Conservation (phyloP, 2,113 vertebrate species). For the Mormyrus iriodes region DNA sequence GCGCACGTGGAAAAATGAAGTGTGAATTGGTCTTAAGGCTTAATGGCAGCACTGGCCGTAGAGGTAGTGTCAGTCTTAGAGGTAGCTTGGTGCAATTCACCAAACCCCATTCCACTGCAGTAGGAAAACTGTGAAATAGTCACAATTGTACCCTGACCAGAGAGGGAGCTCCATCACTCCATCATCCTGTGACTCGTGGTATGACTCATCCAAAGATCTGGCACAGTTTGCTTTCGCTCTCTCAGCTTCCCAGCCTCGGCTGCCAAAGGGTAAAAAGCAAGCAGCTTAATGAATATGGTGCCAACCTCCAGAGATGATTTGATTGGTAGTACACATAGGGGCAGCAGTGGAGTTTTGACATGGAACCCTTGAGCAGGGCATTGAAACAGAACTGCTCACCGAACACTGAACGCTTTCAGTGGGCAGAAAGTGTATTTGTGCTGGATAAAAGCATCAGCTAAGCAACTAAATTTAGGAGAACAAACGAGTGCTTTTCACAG, state of each 20-base stretch:
- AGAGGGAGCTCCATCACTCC: conserved; percentile 10
- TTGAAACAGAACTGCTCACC: background rate
- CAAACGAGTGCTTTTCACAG: conserved; percentile 1
- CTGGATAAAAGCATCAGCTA: background rate
- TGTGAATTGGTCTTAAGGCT: too few species aligned
- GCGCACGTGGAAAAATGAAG: too few species aligned
- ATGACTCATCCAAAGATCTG: conserved; percentile 52
- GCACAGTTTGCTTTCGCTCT: background rate
- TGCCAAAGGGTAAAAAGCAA: background rate
- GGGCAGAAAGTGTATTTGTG: background rate
- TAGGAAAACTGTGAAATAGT: conserved; percentile 17
- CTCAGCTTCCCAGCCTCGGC: background rate
- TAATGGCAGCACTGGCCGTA: background rate
- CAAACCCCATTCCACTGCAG: conserved; percentile 30
- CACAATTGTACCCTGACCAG: conserved; percentile 10
- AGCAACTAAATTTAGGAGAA: conserved; percentile 1
- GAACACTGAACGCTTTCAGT: background rate
- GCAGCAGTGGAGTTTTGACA: background rate
- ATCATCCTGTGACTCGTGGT: conserved; percentile 43
- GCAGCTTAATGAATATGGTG: background rate
- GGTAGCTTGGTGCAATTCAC: background rate
- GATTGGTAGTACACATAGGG: background rate
- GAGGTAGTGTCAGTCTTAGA: background rate
- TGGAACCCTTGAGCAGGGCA: background rate
- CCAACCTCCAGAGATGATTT: background rate